Conservation (phyloP, 2,888 invertebrate species). For the Phania funesta region DNA sequence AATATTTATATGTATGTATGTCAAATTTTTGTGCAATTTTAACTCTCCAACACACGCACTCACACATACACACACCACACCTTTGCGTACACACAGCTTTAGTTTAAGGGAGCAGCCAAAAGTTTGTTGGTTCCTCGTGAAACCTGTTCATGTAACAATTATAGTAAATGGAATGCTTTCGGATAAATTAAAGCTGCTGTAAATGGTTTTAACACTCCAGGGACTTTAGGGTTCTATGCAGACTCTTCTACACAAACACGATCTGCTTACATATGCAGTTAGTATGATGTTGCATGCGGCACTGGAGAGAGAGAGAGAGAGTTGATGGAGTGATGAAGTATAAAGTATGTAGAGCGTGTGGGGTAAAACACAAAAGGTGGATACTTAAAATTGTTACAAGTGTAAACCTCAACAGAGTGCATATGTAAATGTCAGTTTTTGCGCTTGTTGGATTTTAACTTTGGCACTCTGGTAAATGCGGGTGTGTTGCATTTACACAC, state of each 20-base stretch:
- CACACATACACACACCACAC: neutral
- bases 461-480: constrained; percentile 43
- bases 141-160: constrained; percentile 66
- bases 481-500: constrained; percentile 12
- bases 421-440: constrained; percentile 68
- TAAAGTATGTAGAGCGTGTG: neutral
- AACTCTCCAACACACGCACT: neutral
- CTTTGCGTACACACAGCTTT: constrained; percentile 10
- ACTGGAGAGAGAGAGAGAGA: neutral
- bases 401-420: constrained; percentile 67
- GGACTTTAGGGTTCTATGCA: constrained; percentile 54
- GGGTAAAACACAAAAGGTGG: constrained; percentile 54
- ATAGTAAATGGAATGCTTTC: constrained; percentile 67
- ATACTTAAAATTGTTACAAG: constrained; percentile 66
- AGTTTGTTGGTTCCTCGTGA: constrained; percentile 56
- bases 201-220: constrained; percentile 66
- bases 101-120: constrained; percentile 26
- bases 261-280: constrained; percentile 17
- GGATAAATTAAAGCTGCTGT: constrained; percentile 65
- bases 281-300: constrained; percentile 38
- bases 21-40: constrained; percentile 43
- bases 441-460: constrained; percentile 59
- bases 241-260: constrained; percentile 17
- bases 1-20: constrained; percentile 4
- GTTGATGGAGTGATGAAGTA: constrained; percentile 18